Evolutionary conservation across 2,888 invertebrate species (phyloP).

Genomic region (Pandemis cinnamomeana): DNA sequence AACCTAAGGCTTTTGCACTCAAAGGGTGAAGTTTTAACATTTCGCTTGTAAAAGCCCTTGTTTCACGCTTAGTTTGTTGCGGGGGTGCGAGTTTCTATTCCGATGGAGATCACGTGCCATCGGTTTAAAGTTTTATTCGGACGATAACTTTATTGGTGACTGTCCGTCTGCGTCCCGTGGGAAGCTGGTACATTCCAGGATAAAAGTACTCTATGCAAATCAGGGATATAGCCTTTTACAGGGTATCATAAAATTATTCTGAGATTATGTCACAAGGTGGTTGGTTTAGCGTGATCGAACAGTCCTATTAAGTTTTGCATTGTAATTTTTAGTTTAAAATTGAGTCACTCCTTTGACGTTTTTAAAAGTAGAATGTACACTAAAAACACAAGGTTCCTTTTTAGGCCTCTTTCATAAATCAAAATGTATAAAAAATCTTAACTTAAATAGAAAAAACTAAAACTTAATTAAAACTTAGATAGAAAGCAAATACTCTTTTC

Average conservation of each 20-base stretch:
- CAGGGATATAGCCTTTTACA: no score
- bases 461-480: background rate
- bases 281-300: no score
- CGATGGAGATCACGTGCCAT: background rate
- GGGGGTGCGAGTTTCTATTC: background rate
- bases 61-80: constrained; percentile 26
- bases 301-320: no score
- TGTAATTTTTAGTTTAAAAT: no score
- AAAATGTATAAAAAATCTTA: background rate
- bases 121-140: background rate
- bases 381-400: background rate
- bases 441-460: background rate
- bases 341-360: no score
- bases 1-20: constrained; percentile 36
- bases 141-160: background rate
- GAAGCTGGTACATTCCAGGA: no score
- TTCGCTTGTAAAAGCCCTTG: constrained; percentile 32
- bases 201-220: no score
- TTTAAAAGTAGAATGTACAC: no score
- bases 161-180: no score
- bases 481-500: background rate
- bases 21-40: constrained; percentile 37
- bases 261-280: no score
- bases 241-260: no score
- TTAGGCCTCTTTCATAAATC: no score